phyloP scores from a whole-genome alignment of 1,140 invertebrate genomes.

The Aleiodes sp. region DNA sequence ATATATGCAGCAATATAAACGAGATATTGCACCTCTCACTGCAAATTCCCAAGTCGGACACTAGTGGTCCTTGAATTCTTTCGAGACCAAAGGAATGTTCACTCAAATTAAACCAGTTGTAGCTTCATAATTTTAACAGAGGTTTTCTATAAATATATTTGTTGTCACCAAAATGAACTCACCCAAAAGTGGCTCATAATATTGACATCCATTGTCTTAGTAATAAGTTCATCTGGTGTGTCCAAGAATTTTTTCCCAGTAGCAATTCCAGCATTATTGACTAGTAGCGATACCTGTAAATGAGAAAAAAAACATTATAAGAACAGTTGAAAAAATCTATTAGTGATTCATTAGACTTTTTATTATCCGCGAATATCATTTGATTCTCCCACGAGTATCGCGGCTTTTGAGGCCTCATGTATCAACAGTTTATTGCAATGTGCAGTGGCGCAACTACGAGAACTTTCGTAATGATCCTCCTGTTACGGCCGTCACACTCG shows the following conservation, averaged over 20 bases:
- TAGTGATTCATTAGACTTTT: background rate
- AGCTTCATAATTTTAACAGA: background rate
- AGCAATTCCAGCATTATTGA: conserved; percentile 95
- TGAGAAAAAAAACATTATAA: conserved; percentile 33
- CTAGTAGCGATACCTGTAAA: conserved; percentile 83
- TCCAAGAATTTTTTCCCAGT: conserved; percentile 85
- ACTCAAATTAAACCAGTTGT: background rate
- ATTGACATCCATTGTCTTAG: conserved; percentile 81
- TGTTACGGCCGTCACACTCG: background rate
- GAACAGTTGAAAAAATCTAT: background rate
- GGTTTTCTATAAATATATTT: background rate
- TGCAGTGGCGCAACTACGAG: background rate
- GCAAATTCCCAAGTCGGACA: conserved; percentile 30
- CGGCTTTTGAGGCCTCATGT: conserved; percentile 5
- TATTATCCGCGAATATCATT: background rate
- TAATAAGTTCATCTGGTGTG: conserved; percentile 82
- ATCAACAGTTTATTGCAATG: conserved; percentile 10
- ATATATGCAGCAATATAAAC: conserved; percentile 13
- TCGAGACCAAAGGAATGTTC: background rate
- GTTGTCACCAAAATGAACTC: conserved; percentile 49
- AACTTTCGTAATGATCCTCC: conserved; percentile 6
- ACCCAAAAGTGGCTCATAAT: conserved; percentile 83
- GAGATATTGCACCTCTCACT: conserved; percentile 26
- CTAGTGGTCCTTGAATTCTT: conserved; percentile 65
- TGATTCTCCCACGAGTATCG: background rate